Percentiles rank a stretch among this genome's conserved stretches.
These are phyloP conservation scores for Polydrusus pterygomalis DNA, from an alignment of 2,888 invertebrate species.

Conservation along the genomic window DNA sequence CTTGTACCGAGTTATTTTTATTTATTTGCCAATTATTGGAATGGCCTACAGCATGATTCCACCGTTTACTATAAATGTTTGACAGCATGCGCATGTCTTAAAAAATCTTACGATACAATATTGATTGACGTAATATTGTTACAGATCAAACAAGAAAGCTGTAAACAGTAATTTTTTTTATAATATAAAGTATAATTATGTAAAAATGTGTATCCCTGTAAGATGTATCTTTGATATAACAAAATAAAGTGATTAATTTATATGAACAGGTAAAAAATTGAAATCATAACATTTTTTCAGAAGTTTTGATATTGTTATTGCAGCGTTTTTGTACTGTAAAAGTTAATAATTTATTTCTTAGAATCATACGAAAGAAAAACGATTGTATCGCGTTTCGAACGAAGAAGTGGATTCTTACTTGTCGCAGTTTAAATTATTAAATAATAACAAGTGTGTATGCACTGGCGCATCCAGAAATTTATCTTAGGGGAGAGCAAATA, in stretches of 20 bases:
- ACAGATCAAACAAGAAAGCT: constrained; percentile 36
- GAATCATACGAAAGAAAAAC: neutral
- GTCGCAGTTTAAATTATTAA: too few relatives aligned
- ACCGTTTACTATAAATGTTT: neutral
- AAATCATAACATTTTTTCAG: neutral
- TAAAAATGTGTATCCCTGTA: constrained; percentile 13
- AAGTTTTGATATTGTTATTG: neutral
- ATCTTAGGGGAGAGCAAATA: too few relatives aligned
- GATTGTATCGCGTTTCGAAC: too few relatives aligned
- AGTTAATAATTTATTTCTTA: neutral
- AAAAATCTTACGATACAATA: neutral
- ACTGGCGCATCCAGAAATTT: too few relatives aligned
- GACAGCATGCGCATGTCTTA: constrained; percentile 37
- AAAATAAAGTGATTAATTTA: constrained; percentile 16
- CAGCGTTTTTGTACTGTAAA: constrained; percentile 4
- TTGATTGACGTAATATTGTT: constrained; percentile 27
- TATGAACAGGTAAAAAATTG: neutral
- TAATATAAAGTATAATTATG: constrained; percentile 8
- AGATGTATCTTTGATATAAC: constrained; percentile 8
- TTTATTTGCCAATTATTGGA: constrained; percentile 10
- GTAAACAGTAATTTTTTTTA: constrained; percentile 31
- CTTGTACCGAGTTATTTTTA: neutral
- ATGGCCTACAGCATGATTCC: constrained; percentile 17
- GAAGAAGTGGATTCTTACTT: too few relatives aligned
- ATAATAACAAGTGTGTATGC: too few relatives aligned